A percentile compares a stretch with the other conserved stretches of the same genome.
Conservation (phyloP, 2,888 invertebrate species). For the Hesperia comma region DNA sequence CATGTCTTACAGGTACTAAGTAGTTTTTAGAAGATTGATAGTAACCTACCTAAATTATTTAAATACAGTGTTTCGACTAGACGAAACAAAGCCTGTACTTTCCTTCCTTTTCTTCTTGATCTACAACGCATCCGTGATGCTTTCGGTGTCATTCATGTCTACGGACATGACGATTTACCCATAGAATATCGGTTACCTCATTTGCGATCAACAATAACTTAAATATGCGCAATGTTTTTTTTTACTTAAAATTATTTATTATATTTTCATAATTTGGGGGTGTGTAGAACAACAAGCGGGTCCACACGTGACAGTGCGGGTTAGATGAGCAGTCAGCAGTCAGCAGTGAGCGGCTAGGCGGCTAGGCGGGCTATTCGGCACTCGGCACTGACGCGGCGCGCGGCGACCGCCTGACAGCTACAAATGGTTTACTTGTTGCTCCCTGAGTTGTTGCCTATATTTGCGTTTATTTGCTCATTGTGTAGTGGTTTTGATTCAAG, state of each 20-base stretch:
- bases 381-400: constrained; percentile 33
- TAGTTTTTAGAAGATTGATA: too few species aligned
- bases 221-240: too few species aligned
- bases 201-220: too few species aligned
- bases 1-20: too few species aligned
- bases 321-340: constrained; percentile 4
- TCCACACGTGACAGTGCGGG: constrained; percentile 9
- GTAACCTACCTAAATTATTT: too few species aligned
- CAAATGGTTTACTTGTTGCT: constrained; percentile 71
- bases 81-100: too few species aligned
- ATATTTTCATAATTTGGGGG: neutral
- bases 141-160: too few species aligned
- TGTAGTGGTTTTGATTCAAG: constrained; percentile 31
- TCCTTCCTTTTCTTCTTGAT: too few species aligned
- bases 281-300: neutral
- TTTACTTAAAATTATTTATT: neutral
- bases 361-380: constrained; percentile 28
- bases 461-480: constrained; percentile 34
- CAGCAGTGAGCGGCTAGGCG: neutral
- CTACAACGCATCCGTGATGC: too few species aligned
- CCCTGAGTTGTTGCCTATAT: constrained; percentile 34
- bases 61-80: too few species aligned
- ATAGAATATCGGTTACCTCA: too few species aligned
- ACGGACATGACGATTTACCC: too few species aligned
- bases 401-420: constrained; percentile 56